phyloP scores from a whole-genome alignment of 2,888 invertebrate genomes.

The Drosophila stalkeri region DNA sequence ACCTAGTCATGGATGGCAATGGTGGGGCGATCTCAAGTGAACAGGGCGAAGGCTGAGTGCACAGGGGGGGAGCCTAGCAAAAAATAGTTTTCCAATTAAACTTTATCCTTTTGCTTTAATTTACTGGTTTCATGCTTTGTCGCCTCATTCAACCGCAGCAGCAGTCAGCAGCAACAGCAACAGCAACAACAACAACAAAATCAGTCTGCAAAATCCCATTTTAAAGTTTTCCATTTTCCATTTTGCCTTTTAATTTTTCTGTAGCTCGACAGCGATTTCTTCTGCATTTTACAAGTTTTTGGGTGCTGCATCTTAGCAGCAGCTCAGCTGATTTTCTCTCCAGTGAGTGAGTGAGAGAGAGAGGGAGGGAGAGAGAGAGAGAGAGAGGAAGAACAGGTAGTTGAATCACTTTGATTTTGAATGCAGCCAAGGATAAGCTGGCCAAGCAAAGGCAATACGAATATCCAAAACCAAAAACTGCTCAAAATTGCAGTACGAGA shows the following conservation, averaged over 20 bases:
- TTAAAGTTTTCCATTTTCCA: constrained; percentile 74
- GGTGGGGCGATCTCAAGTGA: neutral
- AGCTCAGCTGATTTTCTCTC: constrained; percentile 8
- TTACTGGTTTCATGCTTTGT: constrained; percentile 85
- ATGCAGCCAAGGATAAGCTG: constrained; percentile 46
- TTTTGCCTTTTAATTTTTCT: constrained; percentile 52
- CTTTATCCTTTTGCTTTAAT: constrained; percentile 85
- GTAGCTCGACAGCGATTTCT: constrained; percentile 56
- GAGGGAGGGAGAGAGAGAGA: neutral
- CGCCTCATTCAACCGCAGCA: constrained; percentile 84
- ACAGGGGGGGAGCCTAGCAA: constrained; percentile 30
- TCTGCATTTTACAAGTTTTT: constrained; percentile 48
- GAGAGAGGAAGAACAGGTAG: constrained; percentile 12
- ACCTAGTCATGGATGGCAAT: constrained; percentile 29
- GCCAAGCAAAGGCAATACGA: constrained; percentile 29
- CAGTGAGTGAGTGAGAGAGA: neutral
- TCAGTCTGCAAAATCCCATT: constrained; percentile 66
- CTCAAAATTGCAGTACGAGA: constrained; percentile 41
- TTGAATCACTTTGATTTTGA: constrained; percentile 53
- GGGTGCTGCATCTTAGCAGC: constrained; percentile 27
- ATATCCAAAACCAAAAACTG: constrained; percentile 18
- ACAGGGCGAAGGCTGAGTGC: neutral
- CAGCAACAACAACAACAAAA: constrained; percentile 44
- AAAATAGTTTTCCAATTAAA: constrained; percentile 86
- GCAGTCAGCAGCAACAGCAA: constrained; percentile 33